Percentiles rank a stretch among this genome's conserved stretches.
Conservation (phyloP, 2,888 invertebrate genomes). For the Criorhina ranunculi region DNA sequence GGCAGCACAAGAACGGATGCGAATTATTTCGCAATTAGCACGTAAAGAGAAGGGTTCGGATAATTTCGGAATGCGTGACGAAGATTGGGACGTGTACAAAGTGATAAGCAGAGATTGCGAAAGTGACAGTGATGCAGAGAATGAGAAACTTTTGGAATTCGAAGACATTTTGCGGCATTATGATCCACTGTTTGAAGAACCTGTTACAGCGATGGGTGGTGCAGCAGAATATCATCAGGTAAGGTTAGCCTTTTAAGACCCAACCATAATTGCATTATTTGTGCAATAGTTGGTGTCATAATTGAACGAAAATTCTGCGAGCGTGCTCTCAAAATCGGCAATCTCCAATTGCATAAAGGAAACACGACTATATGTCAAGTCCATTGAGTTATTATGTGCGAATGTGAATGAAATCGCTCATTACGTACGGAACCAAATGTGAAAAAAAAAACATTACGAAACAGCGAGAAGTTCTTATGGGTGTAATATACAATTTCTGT, state of each 20-base stretch:
- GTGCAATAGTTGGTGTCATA: too few relatives aligned
- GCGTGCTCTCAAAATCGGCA: too few relatives aligned
- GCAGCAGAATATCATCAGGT: constrained; percentile 90
- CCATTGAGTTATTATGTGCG: too few relatives aligned
- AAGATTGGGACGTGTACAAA: constrained; percentile 99
- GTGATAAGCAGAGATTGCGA: constrained; percentile 91
- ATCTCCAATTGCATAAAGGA: too few relatives aligned
- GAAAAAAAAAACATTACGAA: too few relatives aligned
- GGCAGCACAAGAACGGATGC: constrained; percentile 97
- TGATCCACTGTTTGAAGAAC: constrained; percentile 89
- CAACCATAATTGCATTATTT: too few relatives aligned
- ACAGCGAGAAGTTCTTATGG: too few relatives aligned
- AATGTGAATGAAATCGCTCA: too few relatives aligned
- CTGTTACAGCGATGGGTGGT: constrained; percentile 83
- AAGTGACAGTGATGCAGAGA: constrained; percentile 96
- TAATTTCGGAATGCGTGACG: constrained; percentile 96
- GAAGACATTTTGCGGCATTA: constrained; percentile 93
- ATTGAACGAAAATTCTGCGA: too few relatives aligned
- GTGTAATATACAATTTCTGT: too few relatives aligned
- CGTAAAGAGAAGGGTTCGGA: constrained; percentile 91
- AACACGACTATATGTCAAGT: too few relatives aligned
- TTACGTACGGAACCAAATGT: too few relatives aligned
- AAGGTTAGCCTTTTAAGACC: constrained; percentile 21
- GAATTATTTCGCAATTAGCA: constrained; percentile 95
- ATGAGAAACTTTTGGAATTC: constrained; percentile 93